Percentiles rank a stretch among this genome's conserved stretches.
Conservation (phyloP, 2,113 vertebrate species). For the Periophthalmus modestus region DNA sequence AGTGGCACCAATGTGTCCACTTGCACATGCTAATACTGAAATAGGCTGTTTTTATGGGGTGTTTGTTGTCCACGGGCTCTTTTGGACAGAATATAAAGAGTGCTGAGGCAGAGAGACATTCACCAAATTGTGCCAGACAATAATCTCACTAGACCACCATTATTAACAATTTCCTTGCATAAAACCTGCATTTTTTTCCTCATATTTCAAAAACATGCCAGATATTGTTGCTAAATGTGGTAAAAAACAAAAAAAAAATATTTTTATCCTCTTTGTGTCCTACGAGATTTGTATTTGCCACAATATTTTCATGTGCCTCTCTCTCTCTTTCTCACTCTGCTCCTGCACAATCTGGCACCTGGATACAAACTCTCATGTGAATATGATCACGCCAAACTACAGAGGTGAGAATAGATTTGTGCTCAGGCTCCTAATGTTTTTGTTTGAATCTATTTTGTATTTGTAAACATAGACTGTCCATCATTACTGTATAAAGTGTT, state of each 20-base stretch:
- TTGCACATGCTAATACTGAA: too few relatives aligned
- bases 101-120: too few relatives aligned
- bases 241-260: too few relatives aligned
- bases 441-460: neutral
- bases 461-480: neutral
- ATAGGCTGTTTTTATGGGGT: too few relatives aligned
- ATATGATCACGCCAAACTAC: conserved; percentile 45
- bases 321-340: conserved; percentile 37
- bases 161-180: too few relatives aligned
- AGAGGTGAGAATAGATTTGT: conserved; percentile 52
- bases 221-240: neutral
- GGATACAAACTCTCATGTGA: conserved; percentile 43
- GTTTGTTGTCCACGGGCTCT: too few relatives aligned
- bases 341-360: conserved; percentile 36
- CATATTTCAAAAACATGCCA: neutral
- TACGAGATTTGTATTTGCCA: conserved; percentile 21
- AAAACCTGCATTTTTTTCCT: too few relatives aligned
- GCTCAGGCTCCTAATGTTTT: conserved; percentile 14
- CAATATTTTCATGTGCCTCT: conserved; percentile 29
- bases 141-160: too few relatives aligned
- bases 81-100: too few relatives aligned
- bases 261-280: conserved; percentile 35
- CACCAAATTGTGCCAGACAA: too few relatives aligned
- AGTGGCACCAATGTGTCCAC: too few relatives aligned
- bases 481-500: neutral